Evolutionary conservation across 2,888 invertebrate species (phyloP), one percentile per base, ranked within the genome.

Genomic region (Spisula solida): DNA sequence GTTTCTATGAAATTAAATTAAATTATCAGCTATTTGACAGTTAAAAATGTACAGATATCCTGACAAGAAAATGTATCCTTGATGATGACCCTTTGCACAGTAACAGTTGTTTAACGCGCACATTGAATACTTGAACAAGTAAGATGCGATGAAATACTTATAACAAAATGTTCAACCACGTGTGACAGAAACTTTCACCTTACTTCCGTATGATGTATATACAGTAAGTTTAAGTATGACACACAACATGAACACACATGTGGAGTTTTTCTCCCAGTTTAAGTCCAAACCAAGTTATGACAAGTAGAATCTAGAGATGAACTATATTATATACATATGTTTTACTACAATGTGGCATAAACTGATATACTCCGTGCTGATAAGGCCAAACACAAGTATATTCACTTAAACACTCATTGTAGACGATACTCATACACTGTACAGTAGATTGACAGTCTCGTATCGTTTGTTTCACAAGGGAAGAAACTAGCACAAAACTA

Each of bases 1-100:
- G 20, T 4, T 14, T 8, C 2, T 41, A 5, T 41, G 8, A 41
- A 41, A 5, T 41, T 41, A 5, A 41, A 41, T 41, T 41, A 2
- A 70, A 25, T 83, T 20, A 70, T 18, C 14, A 70, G 29, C 31
- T 31, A n/a, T 60, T 51, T 75, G 75, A 51, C 48, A 20, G 31
- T 25, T 48, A 20, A 0, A 29, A 47, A 60, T 47, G 31, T 29
- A 48, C 48, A 83, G 20, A 51, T 25, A 51, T 82, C 78, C 87
- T 85, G 82, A 80, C 12, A 66, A 87, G 89, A 82, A 29, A 82
- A 90, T 90, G 85, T 85, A 31, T 84, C 51, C 47, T 55, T 81
- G 81, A 82, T 34, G 82, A 47, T 55, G 75, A 75, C 87, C 85
- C 81, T 47, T 56, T 8, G 16, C 16, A 51, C 51, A 51, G 51